A percentile compares a stretch with the other conserved stretches of the same genome.
Evolutionary conservation across 1,140 invertebrate species (phyloP).

Genomic region (Leptonema lineaticorne): DNA sequence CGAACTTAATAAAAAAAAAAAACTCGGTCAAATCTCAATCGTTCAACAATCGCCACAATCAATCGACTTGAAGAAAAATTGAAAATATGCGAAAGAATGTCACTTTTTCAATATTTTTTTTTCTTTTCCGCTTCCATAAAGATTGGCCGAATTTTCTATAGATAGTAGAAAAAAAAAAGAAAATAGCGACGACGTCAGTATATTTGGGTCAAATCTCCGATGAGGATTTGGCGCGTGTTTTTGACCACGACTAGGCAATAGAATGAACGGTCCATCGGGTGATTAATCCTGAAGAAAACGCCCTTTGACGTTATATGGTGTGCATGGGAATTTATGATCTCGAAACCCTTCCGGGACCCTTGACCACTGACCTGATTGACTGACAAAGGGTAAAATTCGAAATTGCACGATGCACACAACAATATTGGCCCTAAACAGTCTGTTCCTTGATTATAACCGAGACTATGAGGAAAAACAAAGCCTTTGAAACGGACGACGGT

Average conservation of each 20-base stretch:
- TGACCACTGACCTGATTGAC: constrained; percentile 8
- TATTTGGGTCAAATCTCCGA: constrained; percentile 20
- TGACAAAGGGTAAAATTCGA: not conserved
- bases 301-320: constrained; percentile 20
- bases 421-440: not conserved
- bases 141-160: too few relatives aligned
- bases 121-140: not conserved
- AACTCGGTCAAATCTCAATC: constrained; percentile 1
- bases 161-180: not conserved
- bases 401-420: constrained; percentile 15
- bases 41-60: not conserved
- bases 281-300: constrained; percentile 20
- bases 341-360: not conserved
- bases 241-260: too few relatives aligned
- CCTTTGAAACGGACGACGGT: too few relatives aligned
- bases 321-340: constrained; percentile 8
- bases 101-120: not conserved
- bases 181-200: not conserved
- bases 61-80: not conserved
- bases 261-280: not conserved
- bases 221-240: not conserved
- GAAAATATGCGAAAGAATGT: not conserved
- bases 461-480: too few relatives aligned
- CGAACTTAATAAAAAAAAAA: not conserved
- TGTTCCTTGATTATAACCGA: too few relatives aligned